Conservation (phyloP, 2,888 invertebrate genomes). For the Blastobasis lacticolella region DNA sequence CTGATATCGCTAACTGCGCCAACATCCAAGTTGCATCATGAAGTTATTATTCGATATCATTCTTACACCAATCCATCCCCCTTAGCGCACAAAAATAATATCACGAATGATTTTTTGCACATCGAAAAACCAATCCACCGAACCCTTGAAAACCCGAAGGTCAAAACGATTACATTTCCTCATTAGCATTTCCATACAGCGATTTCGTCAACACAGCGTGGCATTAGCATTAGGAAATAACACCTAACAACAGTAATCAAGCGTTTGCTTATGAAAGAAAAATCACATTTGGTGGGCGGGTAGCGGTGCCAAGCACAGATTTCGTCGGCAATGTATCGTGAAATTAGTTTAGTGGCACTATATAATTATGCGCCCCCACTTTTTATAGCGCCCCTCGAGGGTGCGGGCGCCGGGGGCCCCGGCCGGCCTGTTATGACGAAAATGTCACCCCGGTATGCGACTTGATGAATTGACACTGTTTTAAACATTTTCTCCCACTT, state of each 20-base stretch:
- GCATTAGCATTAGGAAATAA: constrained; percentile 66
- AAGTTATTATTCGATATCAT: no score
- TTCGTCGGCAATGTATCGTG: constrained; percentile 73
- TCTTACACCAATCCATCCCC: no score
- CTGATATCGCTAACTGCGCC: no score
- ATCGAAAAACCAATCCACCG: constrained; percentile 7
- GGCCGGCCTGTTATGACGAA: constrained; percentile 64
- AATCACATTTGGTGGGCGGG: constrained; percentile 59
- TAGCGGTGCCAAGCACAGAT: constrained; percentile 72
- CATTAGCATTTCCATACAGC: constrained; percentile 42
- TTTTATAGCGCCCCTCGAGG: constrained; percentile 58
- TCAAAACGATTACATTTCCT: constrained; percentile 33
- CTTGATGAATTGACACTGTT: constrained; percentile 72
- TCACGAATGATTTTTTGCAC: background rate
- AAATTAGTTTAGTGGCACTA: constrained; percentile 75
- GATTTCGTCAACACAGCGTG: constrained; percentile 36
- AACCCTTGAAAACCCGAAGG: constrained; percentile 37
- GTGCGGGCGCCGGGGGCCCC: constrained; percentile 28
- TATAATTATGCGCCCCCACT: constrained; percentile 70
- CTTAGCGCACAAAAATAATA: no score
- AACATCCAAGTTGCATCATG: no score
- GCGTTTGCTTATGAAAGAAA: constrained; percentile 56
- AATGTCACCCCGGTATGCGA: constrained; percentile 68
- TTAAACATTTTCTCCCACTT: constrained; percentile 48
- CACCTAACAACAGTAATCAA: constrained; percentile 68